Percentiles rank a stretch among this genome's conserved stretches.
Evolutionary conservation across 2,797 vertebrate genomes (phyloP).

Genomic region (Chaunax sp.): DNA sequence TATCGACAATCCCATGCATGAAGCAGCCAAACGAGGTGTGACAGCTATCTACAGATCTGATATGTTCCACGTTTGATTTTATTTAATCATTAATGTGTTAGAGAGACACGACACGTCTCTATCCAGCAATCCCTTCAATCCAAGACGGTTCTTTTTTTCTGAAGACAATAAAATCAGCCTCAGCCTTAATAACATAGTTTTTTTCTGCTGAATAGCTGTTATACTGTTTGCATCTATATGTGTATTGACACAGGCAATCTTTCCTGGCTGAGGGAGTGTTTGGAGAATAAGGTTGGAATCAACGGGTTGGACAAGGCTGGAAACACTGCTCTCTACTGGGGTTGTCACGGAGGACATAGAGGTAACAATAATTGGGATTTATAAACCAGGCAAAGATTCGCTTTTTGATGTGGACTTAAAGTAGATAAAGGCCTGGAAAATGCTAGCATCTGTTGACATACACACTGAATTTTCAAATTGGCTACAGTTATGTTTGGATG

Average conservation of each 20-base stretch:
- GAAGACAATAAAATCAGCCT: not conserved
- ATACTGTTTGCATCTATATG: slow-evolving; percentile 23
- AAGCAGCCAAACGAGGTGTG: slow-evolving; percentile 96
- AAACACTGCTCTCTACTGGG: slow-evolving; percentile 98
- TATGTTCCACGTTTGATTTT: not conserved
- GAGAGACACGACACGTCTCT: not conserved
- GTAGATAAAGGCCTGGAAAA: too few relatives aligned
- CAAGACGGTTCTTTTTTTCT: not conserved
- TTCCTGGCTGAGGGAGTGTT: slow-evolving; percentile 96
- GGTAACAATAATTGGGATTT: slow-evolving; percentile 76
- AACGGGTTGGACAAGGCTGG: slow-evolving; percentile 98
- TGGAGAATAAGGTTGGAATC: slow-evolving; percentile 96
- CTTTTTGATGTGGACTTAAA: not conserved
- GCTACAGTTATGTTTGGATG: not conserved
- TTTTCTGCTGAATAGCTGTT: slow-evolving; percentile 6
- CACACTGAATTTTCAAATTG: not conserved
- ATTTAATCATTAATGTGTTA: not conserved
- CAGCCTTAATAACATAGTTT: not conserved
- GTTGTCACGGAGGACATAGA: slow-evolving; percentile 96
- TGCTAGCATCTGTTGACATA: not conserved
- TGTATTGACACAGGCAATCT: slow-evolving; percentile 88
- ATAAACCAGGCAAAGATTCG: not conserved
- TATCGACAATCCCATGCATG: slow-evolving; percentile 97
- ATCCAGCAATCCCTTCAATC: not conserved
- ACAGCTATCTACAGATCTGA: not conserved